A percentile compares a stretch with the other conserved stretches of the same genome.
Evolutionary conservation across 92 coral and sea anemone species (phyloP).

Genomic region (Ricordea florida): DNA sequence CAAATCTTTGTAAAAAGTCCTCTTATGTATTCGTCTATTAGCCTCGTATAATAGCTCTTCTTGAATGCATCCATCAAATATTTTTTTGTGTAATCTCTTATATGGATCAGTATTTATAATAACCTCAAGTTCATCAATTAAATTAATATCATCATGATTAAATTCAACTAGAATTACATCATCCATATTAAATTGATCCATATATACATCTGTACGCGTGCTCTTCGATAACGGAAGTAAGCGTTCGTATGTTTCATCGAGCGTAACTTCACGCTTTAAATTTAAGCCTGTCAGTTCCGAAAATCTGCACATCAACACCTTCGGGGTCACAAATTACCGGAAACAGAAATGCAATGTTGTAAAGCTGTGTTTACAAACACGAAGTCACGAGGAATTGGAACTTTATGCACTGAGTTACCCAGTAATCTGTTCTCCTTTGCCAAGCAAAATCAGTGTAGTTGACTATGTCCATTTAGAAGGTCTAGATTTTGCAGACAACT

Average conservation of each 20-base stretch:
- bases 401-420: constrained; percentile 14
- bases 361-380: constrained; percentile 18
- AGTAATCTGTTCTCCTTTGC: constrained; percentile 47
- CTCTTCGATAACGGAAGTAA: constrained; percentile 25
- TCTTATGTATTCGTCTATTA: too few relatives aligned
- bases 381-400: constrained; percentile 8
- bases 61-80: too few relatives aligned
- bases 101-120: too few relatives aligned
- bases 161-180: too few relatives aligned
- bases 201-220: too few relatives aligned
- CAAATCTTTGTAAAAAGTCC: too few relatives aligned
- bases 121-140: too few relatives aligned
- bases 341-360: constrained; percentile 37
- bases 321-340: constrained; percentile 4
- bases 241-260: constrained; percentile 18
- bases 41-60: too few relatives aligned
- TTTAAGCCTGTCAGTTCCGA: constrained; percentile 26
- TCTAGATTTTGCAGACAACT: constrained; percentile 42
- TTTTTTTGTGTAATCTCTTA: too few relatives aligned
- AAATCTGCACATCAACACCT: constrained; percentile 26
- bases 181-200: background rate
- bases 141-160: too few relatives aligned
- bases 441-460: constrained; percentile 12
- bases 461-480: constrained; percentile 26
- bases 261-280: constrained; percentile 10